Evolutionary conservation across 2,797 vertebrate genomes (phyloP).

Genomic region (Galagoides demidoff): DNA sequence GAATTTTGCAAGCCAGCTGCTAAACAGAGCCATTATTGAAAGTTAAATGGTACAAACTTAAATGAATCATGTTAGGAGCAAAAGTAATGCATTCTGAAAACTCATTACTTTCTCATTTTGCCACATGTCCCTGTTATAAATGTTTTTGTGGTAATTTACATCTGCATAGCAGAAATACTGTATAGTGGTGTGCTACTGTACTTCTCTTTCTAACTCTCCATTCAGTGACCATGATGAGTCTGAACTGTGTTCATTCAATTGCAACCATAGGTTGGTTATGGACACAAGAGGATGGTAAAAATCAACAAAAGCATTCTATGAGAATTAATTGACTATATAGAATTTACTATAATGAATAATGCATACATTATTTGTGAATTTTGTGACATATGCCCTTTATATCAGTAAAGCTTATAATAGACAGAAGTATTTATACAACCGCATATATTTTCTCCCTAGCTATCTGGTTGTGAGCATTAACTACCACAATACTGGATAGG

Average conservation of each 20-base stretch:
- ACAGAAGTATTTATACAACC: neutral
- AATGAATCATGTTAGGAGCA: constrained; percentile 23
- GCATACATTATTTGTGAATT: neutral
- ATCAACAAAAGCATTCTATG: neutral
- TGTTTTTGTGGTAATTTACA: neutral
- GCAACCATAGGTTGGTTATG: neutral
- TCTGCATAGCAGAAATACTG: neutral
- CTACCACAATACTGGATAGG: neutral
- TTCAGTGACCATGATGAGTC: neutral
- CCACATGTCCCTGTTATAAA: neutral
- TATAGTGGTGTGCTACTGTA: too few relatives aligned
- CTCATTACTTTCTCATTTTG: constrained; percentile 1
- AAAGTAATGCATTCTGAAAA: neutral
- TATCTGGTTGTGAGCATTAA: neutral
- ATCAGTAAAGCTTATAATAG: neutral
- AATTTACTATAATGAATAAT: neutral
- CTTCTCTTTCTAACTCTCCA: neutral
- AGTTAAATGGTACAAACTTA: constrained; percentile 23
- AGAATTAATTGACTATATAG: neutral
- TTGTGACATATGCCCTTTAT: neutral
- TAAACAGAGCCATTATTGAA: neutral
- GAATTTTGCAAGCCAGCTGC: constrained; percentile 22
- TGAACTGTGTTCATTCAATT: neutral
- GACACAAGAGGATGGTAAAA: neutral
- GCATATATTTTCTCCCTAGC: neutral